Evolutionary conservation across 2,888 invertebrate genomes (phyloP), one percentile per base, ranked within the genome.

Genomic region (Polia nebulosa): DNA sequence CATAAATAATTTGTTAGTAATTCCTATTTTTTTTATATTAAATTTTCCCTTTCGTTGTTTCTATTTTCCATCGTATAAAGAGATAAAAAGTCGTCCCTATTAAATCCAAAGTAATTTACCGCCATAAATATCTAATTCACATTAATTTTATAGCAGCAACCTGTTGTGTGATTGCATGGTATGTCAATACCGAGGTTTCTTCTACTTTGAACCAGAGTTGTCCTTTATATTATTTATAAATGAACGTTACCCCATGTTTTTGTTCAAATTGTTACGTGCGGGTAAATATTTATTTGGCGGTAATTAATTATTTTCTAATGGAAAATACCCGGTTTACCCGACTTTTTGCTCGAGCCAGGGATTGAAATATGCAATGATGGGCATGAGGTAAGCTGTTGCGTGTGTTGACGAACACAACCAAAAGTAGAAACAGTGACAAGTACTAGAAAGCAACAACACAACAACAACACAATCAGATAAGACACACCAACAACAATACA

Each of bases 41-140:
- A 15, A 34, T 53, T 27, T 55, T 13, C 17, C 32, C 0, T 20
- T 25, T 22, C 0, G 36, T 41, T 51, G n/a, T 29, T 32, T 5
- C 20, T 32, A 41, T 15, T 41, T 53, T 39, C 36, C 29, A 25
- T 20, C 8, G n/a, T 3, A 51, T n/a, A 71, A 52, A n/a, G 5
- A 29, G 52, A 39, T 44, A 45, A 47, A 45, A 69, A 47, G 4
- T 27, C n/a, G 17, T 47, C 15, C 52, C 25, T 44, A 51, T 32
- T 36, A 11, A 47, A 66, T 58, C 51, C 34, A 3, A 39, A 32
- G 36, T 64, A 25, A 74, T 70, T 70, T 63, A 34, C 11, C 5
- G 47, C 60, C 64, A 56, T 79, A 78, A 79, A 79, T 67, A 79
- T 72, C 52, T 45, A 72, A 76, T 72, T 65, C 29, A 25, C 51